Conservation (phyloP, 2,888 invertebrate species). For the Stictocephala bisonia region DNA sequence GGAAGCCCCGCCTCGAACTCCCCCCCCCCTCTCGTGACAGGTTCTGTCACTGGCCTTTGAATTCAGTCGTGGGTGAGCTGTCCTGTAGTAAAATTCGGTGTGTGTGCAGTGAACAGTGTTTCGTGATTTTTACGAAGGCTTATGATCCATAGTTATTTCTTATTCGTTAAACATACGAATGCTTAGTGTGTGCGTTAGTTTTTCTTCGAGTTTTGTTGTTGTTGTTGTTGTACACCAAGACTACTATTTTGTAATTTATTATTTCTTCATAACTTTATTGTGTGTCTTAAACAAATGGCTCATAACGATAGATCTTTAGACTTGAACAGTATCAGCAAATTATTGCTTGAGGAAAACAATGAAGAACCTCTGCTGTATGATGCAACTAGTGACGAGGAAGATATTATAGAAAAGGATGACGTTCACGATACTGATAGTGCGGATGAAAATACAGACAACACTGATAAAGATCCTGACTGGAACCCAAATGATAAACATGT, state of each 20-base stretch:
- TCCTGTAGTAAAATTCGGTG: neutral
- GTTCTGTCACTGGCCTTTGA: neutral
- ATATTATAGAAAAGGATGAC: constrained; percentile 22
- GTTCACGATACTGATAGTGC: constrained; percentile 4
- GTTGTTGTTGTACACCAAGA: no score
- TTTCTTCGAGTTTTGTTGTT: no score
- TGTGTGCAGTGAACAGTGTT: neutral
- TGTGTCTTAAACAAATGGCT: neutral
- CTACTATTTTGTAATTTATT: neutral
- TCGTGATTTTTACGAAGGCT: neutral
- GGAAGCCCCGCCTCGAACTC: constrained; percentile 6
- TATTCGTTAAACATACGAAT: constrained; percentile 13
- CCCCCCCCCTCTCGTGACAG: constrained; percentile 16
- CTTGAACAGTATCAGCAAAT: neutral
- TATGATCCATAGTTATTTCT: constrained; percentile 3
- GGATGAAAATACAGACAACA: neutral
- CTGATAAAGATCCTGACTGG: neutral
- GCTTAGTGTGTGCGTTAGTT: constrained; percentile 8
- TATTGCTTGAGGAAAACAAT: constrained; percentile 16
- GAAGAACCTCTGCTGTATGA: constrained; percentile 12
- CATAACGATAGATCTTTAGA: constrained; percentile 16
- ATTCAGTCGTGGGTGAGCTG: constrained; percentile 2
- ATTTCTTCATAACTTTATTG: neutral
- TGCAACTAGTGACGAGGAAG: constrained; percentile 20
- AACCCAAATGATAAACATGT: constrained; percentile 16